Evolutionary conservation across 2,113 vertebrate genomes (phyloP), one percentile per base, ranked within the genome.

Genomic region (Trinectes maculatus): DNA sequence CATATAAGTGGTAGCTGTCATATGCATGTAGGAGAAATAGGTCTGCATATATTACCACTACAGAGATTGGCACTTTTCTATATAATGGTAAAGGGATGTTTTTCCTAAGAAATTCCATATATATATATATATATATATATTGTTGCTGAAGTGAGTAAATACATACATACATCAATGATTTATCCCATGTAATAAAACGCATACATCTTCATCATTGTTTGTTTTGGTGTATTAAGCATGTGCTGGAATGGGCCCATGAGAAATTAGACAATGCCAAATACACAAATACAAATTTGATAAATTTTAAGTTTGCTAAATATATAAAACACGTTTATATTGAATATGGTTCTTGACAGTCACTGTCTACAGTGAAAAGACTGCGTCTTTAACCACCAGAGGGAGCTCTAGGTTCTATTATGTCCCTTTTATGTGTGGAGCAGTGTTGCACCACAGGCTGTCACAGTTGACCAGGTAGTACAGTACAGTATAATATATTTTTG

Each of bases 371-470:
- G 9, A 34, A 49, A 40, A 44, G 24, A 53, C 6, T 5, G 33
- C 5, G n/a, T 19, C 3, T 56, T 0, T 8, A 1, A 13, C 69
- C 87, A 80, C 69, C 43, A 70, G 87, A 65, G 61, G 84, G 63
- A 0, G 56, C 1, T 62, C 40, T 44, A 55, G 11, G 2, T 31
- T 48, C 1, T 33, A 3, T 25, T 44, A 77, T 51, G 15, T 13
- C 7, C 33, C 9, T n/a, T n/a, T n/a, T n/a, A 33, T n/a, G 8
- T 40, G n/a, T n/a, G n/a, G 48, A 40, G 26, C 36, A 49, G 5
- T 0, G 6, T n/a, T 47, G 28, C 28, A 49, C 8, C 3, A 43
- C 43, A 15, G 43, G n/a, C 36, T 19, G 16, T 4, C 24, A 56
- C 26, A 53, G 5, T 24, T 31, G 0, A 11, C 25, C 16, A n/a